Base-by-base conservation (phyloP, 2,113 vertebrate genomes). In the Pholis gunnellus region DNA sequence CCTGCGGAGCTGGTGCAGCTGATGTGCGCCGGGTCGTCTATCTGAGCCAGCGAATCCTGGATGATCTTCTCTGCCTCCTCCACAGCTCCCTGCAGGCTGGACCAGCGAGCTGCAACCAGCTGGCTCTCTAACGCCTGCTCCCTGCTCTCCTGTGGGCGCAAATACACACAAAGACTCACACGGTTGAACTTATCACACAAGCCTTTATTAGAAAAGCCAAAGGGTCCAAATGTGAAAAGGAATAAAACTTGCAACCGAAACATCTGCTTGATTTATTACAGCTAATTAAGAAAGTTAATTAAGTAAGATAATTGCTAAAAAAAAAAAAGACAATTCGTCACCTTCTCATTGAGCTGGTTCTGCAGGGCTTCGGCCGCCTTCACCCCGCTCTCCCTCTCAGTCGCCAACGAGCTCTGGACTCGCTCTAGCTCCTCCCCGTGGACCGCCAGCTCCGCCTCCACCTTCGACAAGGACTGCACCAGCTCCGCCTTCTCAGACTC, bases 1-100 rank as follows among this genome's bases (percentile, higher is more conserved):
- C 98, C 98, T 59, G 98, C 96, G 0, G 98, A 98, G 79, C 97
- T 95, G 0, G 96, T 97, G 85, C 97, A 98, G 94, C 97, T 93
- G 87, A 97, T 91, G 87, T 98, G 97, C 9, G 95, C 48, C 0
- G 97, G 97, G 85, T 99, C 96, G 0, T 99, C 96, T 0, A 99
- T 91, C 81, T 89, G 96, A 50, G 87, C 48, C 60, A 99, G 93
- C 0, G 97, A 95, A 17, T 98, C 97, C 85, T 93, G 96, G n/a
- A 99, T 89, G 82, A 97, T 96, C 66, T 66, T 90, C 90, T 97
- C 92, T 0, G 96, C 97, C 78, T 97, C 96, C 63, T 87, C 94
- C 0, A 95, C 72, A 0, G 95, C 92, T 46, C 92, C 94, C 73
- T 78, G 91, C 82, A 99, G 93, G 18, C 97, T 94, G 44, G 84